A percentile compares a stretch with the other conserved stretches of the same genome.
Conservation (phyloP, 2,888 invertebrate genomes). For the Lingula anatina region DNA sequence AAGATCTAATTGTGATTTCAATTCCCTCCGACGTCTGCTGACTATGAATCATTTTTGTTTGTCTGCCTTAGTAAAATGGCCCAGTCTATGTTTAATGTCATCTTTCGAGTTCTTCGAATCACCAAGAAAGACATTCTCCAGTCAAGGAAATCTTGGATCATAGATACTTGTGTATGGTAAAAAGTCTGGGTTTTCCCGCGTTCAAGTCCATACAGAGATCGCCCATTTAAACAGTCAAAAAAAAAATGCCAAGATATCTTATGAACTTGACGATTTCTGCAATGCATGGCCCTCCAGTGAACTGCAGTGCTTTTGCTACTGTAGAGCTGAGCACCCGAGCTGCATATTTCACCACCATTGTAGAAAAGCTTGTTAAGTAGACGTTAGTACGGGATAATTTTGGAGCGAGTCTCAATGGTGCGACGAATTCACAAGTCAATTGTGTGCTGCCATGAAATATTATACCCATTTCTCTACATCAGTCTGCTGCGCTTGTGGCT, state of each 20-base stretch:
- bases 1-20: not conserved
- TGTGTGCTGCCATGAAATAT: constrained; percentile 9
- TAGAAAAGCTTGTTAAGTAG: constrained; percentile 3
- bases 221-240: not conserved
- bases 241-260: not conserved
- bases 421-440: constrained; percentile 5
- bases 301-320: constrained; percentile 10
- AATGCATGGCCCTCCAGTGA: constrained; percentile 1
- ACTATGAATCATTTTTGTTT: not conserved
- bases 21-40: not conserved
- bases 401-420: constrained; percentile 8
- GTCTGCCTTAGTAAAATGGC: not conserved
- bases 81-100: not conserved
- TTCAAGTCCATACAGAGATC: not conserved
- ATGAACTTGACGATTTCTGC: not conserved
- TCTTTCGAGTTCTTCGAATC: not conserved
- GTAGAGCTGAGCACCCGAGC: constrained; percentile 7
- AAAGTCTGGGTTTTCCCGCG: not conserved
- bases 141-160: not conserved
- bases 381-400: constrained; percentile 10
- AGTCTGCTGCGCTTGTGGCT: constrained; percentile 5
- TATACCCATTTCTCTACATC: constrained; percentile 9
- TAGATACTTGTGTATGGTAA: not conserved
- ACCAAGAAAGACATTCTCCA: not conserved
- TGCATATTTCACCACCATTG: constrained; percentile 1